Evolutionary conservation across 2,797 vertebrate genomes (phyloP).

Genomic region (Acanthiza pusilla): DNA sequence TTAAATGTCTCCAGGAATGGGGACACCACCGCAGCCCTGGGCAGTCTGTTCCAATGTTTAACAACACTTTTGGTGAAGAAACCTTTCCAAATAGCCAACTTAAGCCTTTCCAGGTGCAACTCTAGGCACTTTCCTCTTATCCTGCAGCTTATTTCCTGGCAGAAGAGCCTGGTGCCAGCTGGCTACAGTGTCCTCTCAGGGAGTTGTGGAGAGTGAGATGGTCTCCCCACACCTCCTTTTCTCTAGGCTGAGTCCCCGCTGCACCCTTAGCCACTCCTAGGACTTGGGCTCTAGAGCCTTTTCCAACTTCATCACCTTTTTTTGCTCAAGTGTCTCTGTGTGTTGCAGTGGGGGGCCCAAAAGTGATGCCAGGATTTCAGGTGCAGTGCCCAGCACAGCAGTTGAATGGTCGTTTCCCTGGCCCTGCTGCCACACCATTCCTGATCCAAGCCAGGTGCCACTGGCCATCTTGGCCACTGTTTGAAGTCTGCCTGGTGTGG

Average conservation of each 20-base stretch:
- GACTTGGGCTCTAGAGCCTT: background rate
- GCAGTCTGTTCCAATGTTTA: no score
- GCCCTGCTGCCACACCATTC: background rate
- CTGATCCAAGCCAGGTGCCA: background rate
- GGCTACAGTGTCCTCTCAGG: no score
- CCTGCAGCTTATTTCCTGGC: no score
- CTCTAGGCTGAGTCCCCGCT: background rate
- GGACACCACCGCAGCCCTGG: no score
- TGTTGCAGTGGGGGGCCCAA: background rate
- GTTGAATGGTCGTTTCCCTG: background rate
- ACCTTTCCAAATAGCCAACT: accelerated
- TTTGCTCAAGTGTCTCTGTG: background rate
- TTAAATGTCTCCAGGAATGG: background rate
- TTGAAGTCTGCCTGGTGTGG: background rate
- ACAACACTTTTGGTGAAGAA: no score
- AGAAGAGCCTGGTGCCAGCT: no score
- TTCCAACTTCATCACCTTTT: background rate
- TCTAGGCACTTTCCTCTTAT: background rate
- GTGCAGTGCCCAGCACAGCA: background rate
- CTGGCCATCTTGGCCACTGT: no score
- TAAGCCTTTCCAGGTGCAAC: background rate
- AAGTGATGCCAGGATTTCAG: background rate
- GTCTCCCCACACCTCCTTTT: background rate
- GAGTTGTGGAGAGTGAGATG: background rate
- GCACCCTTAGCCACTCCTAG: background rate